These are phyloP conservation scores for Sphaerodactylus townsendi DNA, from an alignment of 2,113 vertebrate species.

Conservation along the genomic window DNA sequence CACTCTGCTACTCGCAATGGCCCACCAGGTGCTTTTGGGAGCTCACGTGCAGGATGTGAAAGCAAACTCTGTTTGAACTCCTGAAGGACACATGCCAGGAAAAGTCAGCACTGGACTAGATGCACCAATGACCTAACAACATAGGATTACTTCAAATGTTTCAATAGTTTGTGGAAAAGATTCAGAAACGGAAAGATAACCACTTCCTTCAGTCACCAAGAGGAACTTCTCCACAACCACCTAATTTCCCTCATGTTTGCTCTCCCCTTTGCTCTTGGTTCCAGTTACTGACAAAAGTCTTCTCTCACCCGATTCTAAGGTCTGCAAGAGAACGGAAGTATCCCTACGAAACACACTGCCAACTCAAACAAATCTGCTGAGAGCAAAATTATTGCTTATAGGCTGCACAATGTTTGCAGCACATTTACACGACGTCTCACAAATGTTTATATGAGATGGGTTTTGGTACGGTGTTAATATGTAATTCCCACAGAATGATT, in stretches of 20 bases:
- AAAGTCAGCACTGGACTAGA: not conserved
- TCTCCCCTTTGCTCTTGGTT: not conserved
- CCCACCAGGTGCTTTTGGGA: no score
- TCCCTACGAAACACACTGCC: not conserved
- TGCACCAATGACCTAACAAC: not conserved
- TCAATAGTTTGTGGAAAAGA: not conserved
- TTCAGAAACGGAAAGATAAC: not conserved
- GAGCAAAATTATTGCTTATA: not conserved
- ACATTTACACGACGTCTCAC: not conserved
- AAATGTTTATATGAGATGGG: not conserved
- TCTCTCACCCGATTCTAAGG: not conserved
- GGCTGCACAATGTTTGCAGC: not conserved
- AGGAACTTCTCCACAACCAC: not conserved
- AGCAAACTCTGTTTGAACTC: no score
- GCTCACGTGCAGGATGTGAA: no score
- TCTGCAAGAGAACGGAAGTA: not conserved
- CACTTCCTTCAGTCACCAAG: not conserved
- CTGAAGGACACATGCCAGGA: not conserved
- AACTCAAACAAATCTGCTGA: not conserved
- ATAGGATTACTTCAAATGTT: not conserved
- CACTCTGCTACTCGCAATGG: no score
- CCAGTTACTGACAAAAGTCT: not conserved
- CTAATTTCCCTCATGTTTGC: not conserved
- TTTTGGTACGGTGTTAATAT: not conserved
- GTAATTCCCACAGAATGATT: not conserved